Conservation (phyloP, 2,888 invertebrate species). For the Andrena bucephala region DNA sequence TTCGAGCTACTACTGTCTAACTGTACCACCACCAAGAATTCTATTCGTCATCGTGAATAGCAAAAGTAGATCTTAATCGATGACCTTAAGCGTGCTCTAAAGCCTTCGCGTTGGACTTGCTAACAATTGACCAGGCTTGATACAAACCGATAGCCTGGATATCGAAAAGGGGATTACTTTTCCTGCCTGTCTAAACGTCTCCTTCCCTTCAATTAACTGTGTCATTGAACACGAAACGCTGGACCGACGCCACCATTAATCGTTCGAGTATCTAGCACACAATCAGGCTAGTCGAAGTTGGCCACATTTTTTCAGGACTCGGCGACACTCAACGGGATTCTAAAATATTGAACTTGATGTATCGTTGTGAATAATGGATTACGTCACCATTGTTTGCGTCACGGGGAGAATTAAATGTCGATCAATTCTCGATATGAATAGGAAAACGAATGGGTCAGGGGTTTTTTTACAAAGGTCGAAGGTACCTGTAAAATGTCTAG, state of each 20-base stretch:
- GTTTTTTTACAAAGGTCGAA: not conserved
- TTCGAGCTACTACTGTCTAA: not conserved
- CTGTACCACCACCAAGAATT: not conserved
- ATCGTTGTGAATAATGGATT: conserved; percentile 34
- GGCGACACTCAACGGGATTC: conserved; percentile 1
- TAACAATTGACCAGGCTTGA: conserved; percentile 15
- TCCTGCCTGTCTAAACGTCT: conserved; percentile 7
- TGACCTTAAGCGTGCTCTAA: not conserved
- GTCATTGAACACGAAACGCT: conserved; percentile 4
- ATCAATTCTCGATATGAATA: not conserved
- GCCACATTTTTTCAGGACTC: conserved; percentile 1
- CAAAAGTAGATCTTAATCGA: conserved; percentile 31
- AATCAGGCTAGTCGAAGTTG: conserved; percentile 34
- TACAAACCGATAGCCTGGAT: conserved; percentile 34
- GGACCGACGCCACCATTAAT: conserved; percentile 23
- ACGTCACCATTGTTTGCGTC: conserved; percentile 17
- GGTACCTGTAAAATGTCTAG: not conserved
- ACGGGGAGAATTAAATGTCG: not conserved
- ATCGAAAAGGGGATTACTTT: conserved; percentile 23
- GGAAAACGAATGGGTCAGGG: not conserved
- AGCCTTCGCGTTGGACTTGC: not conserved
- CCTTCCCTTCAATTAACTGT: not conserved
- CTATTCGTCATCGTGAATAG: not conserved
- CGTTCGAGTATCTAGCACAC: conserved; percentile 23
- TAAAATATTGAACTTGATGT: conserved; percentile 8